Base-by-base conservation (phyloP, 2,797 vertebrate species). In the Brotula barbata region DNA sequence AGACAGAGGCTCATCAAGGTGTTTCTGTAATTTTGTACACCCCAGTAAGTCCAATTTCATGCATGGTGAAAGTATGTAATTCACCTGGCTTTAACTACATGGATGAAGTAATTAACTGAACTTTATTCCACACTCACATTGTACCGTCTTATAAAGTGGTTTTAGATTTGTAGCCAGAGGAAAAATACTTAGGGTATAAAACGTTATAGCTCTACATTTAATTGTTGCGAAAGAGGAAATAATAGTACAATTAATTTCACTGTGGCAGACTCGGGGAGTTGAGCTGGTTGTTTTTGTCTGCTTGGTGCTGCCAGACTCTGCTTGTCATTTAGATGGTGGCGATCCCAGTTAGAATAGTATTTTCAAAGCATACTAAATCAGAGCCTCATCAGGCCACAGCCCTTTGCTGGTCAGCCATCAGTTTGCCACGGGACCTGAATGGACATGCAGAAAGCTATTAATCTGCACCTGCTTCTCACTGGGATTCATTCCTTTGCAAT, bases 291-390 rank as follows among this genome's bases (percentile, higher is more conserved):
- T 37, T 37, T 37, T 13, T 13, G 34, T 13, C 12, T 37, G 12
- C 34, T 37, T 13, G 2, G 13, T 4, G 12, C 12, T 37, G 34
- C 12, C 5, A 4, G 34, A 37, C 11, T 14, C 11, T 14, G 2
- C 13, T 37, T 37, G 34, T 37, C 34, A 14, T 14, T 37, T 37
- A 25, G 36, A 34, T 17, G n/a, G 16, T n/a, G 28, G 7, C 21
- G 0, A 42, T 19, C 25, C 25, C 33, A 54, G 55, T 58, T 12
- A n/a, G 4, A 22, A 3, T 1, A 41, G 28, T 19, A 37, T 42
- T 72, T 75, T 57, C 22, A 49, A 8, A 23, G 44, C 45, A 47
- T 12, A 67, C 64, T 62, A 58, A 68, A 71, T 77, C 75, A 59
- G 53, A 76, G 64, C 57, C 64, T 75, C 68, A 40, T 73, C 41